phyloP scores from a whole-genome alignment of 1,140 invertebrate genomes.

The Aphelenchoides fujianensis region DNA sequence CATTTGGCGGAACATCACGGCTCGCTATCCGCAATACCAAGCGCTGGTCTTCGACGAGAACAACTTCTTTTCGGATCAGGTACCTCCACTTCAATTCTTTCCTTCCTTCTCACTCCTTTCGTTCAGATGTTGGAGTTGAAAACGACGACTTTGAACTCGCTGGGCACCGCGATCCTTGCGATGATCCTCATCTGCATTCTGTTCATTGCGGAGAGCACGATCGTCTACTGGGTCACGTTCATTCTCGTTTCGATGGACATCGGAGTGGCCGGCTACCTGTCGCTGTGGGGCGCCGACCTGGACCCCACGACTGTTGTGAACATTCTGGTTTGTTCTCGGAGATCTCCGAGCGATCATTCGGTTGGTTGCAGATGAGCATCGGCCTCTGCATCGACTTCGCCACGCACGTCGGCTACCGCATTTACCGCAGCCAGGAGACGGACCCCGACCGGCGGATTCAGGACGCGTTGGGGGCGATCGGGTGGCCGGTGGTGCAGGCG shows the following conservation, averaged over 20 bases:
- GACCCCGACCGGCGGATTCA: conserved; percentile 57
- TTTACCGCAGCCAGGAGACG: conserved; percentile 46
- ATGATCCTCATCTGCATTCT: conserved; percentile 58
- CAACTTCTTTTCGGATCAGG: conserved; percentile 62
- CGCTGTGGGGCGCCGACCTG: conserved; percentile 60
- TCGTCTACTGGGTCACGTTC: conserved; percentile 62
- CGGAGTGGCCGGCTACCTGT: conserved; percentile 59
- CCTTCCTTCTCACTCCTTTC: conserved; percentile 18
- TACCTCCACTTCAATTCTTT: conserved; percentile 31
- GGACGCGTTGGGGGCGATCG: conserved; percentile 60
- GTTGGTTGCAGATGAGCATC: conserved; percentile 59
- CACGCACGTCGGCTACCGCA: conserved; percentile 59
- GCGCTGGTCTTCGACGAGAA: conserved; percentile 59
- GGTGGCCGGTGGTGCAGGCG: conserved; percentile 61
- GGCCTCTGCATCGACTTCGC: conserved; percentile 62
- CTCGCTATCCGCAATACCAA: conserved; percentile 52
- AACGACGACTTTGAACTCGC: conserved; percentile 49
- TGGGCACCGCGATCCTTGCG: conserved; percentile 60
- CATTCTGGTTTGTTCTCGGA: conserved; percentile 45
- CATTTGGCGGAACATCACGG: conserved; percentile 59
- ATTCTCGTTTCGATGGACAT: conserved; percentile 62
- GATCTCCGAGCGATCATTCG: background rate
- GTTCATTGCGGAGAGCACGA: conserved; percentile 56
- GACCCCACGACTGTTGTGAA: conserved; percentile 61
- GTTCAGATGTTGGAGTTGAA: conserved; percentile 52